These are phyloP conservation scores for Muscicapa adusta DNA, from an alignment of 2,113 vertebrate species.

Conservation along the genomic window DNA sequence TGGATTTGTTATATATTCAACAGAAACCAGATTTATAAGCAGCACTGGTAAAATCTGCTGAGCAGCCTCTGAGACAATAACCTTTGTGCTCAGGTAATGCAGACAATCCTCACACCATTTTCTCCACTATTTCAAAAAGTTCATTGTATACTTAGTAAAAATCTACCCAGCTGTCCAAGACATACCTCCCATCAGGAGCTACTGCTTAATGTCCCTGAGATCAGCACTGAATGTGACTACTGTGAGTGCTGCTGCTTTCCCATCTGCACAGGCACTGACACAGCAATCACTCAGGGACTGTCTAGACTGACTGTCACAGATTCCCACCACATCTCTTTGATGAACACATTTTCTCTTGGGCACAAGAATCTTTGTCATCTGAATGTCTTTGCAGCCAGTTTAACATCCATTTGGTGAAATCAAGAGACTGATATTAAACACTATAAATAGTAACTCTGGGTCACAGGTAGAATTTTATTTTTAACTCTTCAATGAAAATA, in stretches of 20 bases:
- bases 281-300: neutral
- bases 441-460: neutral
- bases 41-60: neutral
- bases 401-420: neutral
- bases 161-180: neutral
- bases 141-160: neutral
- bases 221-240: neutral
- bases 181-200: fast-evolving
- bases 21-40: neutral
- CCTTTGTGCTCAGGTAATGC: neutral
- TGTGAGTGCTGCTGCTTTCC: neutral
- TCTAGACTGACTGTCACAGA: neutral
- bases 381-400: neutral
- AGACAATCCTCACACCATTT: neutral
- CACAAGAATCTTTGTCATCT: neutral
- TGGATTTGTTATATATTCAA: neutral
- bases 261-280: neutral
- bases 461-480: neutral
- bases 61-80: neutral
- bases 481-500: neutral
- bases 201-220: neutral
- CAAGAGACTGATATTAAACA: neutral
- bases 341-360: neutral
- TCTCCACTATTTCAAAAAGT: neutral
- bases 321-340: neutral